Evolutionary conservation across 2,888 invertebrate species (phyloP), one percentile per base, ranked within the genome.

Genomic region (Calameuta pallipes): DNA sequence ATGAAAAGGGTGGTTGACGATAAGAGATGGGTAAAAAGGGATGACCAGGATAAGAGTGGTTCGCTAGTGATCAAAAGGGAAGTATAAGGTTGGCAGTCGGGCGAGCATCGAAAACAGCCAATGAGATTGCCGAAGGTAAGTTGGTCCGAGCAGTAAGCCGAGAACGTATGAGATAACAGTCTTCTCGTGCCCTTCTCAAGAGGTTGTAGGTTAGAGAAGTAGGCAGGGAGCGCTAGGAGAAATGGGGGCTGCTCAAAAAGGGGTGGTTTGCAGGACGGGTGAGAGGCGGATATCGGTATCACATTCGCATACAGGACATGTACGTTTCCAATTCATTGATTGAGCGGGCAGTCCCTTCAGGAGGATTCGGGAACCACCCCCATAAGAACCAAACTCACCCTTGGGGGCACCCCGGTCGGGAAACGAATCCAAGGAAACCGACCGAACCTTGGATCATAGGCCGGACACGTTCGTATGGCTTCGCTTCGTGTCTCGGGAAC

Each of bases 281-380:
- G 71, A 33, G 31, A 34, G 74, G 12, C 37, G 31, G 37, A 37
- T 73, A 78, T 70, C 75, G 56, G 76, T 78, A 78, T 78, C 78
- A 73, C 78, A 78, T 78, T 78, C 78, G 75, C 75, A 78, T 73
- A 78, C 78, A 78, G 68, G 78, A 75, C 78, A 78, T 78, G 78
- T 78, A 78, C 78, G 78, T 78, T 78, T 78, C 78, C 78, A 75
- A 78, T 78, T 78, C 78, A 78, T 78, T 78, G 78, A 78, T 78
- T 78, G 78, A 78, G 78, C 78, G 70, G 78, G 78, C 75, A 74
- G 37, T 30, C 30, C n/a, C 30, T n/a, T 12, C 23, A 35, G 35
- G 37, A 74, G 74, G 41, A 15, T 41, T 41, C 41, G 41, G 41
- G 41, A 41, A 41, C 41, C 41, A 41, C 41, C 41, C 41, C 41